Evolutionary conservation across 2,113 vertebrate species (phyloP).

Genomic region (Isurus oxyrinchus): DNA sequence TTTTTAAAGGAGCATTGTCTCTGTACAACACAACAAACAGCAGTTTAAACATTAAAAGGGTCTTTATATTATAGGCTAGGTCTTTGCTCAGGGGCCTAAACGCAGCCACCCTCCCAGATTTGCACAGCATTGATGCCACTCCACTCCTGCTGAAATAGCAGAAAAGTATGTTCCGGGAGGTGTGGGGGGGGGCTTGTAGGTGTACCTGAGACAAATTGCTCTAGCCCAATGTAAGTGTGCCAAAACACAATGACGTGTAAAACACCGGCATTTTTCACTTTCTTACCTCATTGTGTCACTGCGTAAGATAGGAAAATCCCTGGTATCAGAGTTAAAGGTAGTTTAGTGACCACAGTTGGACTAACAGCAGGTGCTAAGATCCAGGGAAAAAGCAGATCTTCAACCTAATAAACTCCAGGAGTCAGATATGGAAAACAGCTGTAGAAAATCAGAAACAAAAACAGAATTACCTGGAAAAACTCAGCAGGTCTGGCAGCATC

Average conservation of each 20-base stretch:
- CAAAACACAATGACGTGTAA: neutral
- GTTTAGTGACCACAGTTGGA: neutral
- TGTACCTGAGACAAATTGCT: neutral
- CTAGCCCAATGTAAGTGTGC: neutral
- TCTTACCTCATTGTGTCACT: too few relatives aligned
- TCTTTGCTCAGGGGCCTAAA: neutral
- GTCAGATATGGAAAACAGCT: neutral
- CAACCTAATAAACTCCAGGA: neutral
- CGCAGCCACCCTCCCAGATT: neutral
- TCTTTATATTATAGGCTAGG: neutral
- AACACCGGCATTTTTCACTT: neutral
- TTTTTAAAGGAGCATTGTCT: neutral
- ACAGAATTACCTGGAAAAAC: too few relatives aligned
- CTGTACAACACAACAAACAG: constrained; percentile 28
- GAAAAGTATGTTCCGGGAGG: neutral
- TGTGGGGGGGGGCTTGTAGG: neutral
- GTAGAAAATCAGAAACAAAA: neutral
- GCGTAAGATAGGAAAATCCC: neutral
- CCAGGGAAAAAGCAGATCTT: neutral
- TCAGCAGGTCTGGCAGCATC: too few relatives aligned
- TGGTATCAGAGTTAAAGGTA: neutral
- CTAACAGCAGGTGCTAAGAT: neutral
- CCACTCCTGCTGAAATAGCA: neutral
- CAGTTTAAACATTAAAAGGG: constrained; percentile 30
- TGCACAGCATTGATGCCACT: neutral